Conservation (phyloP, 2,113 vertebrate genomes). For the Scomber scombrus region DNA sequence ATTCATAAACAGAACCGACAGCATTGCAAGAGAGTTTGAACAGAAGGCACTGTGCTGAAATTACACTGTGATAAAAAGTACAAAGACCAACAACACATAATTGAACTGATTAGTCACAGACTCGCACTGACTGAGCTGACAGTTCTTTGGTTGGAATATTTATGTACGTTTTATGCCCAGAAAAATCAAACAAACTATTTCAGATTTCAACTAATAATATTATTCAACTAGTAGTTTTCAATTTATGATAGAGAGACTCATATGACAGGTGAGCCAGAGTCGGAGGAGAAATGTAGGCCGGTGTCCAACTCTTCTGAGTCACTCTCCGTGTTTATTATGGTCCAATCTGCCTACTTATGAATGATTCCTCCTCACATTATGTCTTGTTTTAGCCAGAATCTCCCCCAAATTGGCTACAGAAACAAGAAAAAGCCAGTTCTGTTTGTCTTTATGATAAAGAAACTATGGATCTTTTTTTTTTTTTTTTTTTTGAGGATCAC, state of each 20-base stretch:
- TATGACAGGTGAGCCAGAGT: slow-evolving; percentile 6
- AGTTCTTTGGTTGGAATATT: not conserved
- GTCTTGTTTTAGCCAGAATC: not conserved
- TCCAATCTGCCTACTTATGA: slow-evolving; percentile 43
- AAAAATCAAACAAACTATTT: not conserved
- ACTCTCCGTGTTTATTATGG: slow-evolving; percentile 27
- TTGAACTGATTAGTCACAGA: not conserved
- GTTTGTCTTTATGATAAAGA: not conserved
- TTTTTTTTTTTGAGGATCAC: not conserved
- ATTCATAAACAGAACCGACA: not conserved
- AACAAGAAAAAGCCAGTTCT: not conserved
- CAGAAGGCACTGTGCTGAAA: not conserved
- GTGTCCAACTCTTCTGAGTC: slow-evolving; percentile 48
- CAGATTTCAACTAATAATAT: not conserved
- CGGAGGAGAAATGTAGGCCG: slow-evolving; percentile 35
- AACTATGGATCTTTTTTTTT: not conserved
- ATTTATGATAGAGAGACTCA: not conserved
- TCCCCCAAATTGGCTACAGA: not conserved
- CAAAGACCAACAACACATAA: not conserved
- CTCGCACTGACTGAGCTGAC: not conserved
- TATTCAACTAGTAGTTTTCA: not conserved
- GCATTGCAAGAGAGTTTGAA: not conserved
- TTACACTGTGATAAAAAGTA: not conserved
- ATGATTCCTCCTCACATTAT: slow-evolving; percentile 31
- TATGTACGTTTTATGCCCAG: no score